Evolutionary conservation across 2,888 invertebrate genomes (phyloP), one percentile per base, ranked within the genome.

Genomic region (Diplolepis rosae): DNA sequence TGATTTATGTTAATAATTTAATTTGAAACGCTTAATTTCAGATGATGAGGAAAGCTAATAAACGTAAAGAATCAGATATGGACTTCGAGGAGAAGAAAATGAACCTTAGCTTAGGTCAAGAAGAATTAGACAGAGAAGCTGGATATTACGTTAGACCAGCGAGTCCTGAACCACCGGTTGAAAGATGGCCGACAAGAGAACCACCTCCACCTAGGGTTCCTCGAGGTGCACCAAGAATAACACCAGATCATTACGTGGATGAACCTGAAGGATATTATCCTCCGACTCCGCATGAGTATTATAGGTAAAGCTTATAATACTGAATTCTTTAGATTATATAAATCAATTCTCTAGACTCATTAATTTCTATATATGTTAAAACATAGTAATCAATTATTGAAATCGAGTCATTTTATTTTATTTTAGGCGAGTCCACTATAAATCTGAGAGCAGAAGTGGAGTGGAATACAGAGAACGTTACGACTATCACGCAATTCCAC

Each of bases 31-130:
- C n/a, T 15, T 76, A 67, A 70, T 78, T 81, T 18, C 77, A 92
- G 91, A 93, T 95, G 93, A 91, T 95, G 89, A 93, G 96, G 72
- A 96, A 96, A 90, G 97, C 98, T 0, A 95, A 94, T 82, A 96
- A 97, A 87, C 93, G 98, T 48, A 97, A 97, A 87, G 97, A 98
- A 89, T 96, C 95, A 81, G 98, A 98, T 86, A 95, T 96, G 90
- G 97, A 98, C 89, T 97, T 97, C 86, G 97, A 98, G 86, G 97
- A 98, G 88, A 98, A 98, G 89, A 96, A 97, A 88, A 93, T 98
- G 90, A 97, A 98, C 85, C 88, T 98, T 70, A 95, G 95, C 2
- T 90, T 96, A 68, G 93, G 91, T 13, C 94, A 95, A 81, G 94
- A 95, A 79, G 95, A 95, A 80, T 88, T 94, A 51, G 94, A 94